These are phyloP conservation scores for Speoplatyrhinus poulsoni DNA, from an alignment of 2,113 vertebrate genomes.

Conservation along the genomic window DNA sequence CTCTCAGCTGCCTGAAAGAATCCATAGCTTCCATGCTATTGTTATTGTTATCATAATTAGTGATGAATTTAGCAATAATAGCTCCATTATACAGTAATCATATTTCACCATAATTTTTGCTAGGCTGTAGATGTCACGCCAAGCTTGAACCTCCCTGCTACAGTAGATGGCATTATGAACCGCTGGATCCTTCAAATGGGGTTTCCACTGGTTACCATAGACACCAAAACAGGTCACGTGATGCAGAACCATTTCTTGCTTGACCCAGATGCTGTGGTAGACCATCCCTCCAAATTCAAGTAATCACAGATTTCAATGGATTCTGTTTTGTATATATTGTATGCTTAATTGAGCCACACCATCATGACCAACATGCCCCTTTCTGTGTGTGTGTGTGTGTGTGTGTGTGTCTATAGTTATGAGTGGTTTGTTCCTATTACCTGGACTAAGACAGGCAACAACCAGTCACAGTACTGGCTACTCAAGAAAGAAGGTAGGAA, in stretches of 20 bases:
- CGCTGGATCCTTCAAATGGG: constrained; percentile 96
- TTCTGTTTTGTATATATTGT: too few species aligned
- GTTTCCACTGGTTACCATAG: constrained; percentile 84
- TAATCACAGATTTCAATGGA: constrained; percentile 60
- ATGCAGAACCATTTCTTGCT: constrained; percentile 88
- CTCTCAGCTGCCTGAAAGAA: too few species aligned
- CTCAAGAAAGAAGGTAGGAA: constrained; percentile 61
- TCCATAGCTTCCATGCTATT: too few species aligned
- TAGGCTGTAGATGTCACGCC: constrained; percentile 59
- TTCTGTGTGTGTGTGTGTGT: too few species aligned
- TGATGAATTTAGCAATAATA: too few species aligned
- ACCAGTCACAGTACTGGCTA: constrained; percentile 77
- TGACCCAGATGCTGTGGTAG: constrained; percentile 74
- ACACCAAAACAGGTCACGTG: constrained; percentile 77
- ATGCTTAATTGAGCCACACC: too few species aligned
- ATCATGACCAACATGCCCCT: too few species aligned
- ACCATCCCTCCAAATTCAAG: constrained; percentile 82
- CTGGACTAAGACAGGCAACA: constrained; percentile 39
- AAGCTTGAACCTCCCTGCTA: constrained; percentile 38
- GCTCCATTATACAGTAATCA: too few species aligned
- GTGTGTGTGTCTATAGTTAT: constrained; percentile 77
- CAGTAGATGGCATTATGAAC: constrained; percentile 84
- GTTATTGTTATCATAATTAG: too few species aligned
- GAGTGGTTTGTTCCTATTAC: constrained; percentile 85
- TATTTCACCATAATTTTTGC: constrained; percentile 6